Base-by-base conservation (phyloP, 2,888 invertebrate species). In the Ophraella communa region DNA sequence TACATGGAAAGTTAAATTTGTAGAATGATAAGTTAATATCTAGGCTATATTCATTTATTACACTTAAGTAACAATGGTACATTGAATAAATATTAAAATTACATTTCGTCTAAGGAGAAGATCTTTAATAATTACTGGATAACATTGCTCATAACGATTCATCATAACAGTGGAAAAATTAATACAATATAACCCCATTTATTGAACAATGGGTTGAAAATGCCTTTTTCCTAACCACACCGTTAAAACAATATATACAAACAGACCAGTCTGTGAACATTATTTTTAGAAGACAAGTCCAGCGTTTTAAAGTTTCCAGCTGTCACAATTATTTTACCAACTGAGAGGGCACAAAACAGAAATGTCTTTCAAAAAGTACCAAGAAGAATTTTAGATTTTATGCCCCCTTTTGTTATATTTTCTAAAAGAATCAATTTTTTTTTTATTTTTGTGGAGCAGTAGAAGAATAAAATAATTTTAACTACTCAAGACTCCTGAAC, bases 61-160 rank as follows among this genome's bases (percentile, higher is more conserved):
- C 69, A 67, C 59, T 65, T 65, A 65, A 68, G 62, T 69, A 67
- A 70, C 70, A 71, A 71, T 68, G 66, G 67, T 72, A 73, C 71
- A 71, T 64, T 70, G 69, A 71, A 73, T 73, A 73, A 72, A 73
- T 73, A 72, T 70, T 72, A 71, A 72, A 70, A 70, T 70, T 73
- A 72, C 72, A 72, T 58, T 68, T 65, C 59, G 64, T 68, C 69
- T 60, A 67, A 66, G 68, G 71, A 69, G 70, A 68, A 66, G 64
- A 60, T 63, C 59, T 65, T 63, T 65, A 60, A 64, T 65, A 62
- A 56, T 61, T 64, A 65, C 59, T 62, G 64, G 49, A 59, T 60
- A 68, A 62, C 62, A 64, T 68, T 61, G 66, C 56, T 68, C 42
- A 58, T 67, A 64, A 66, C 55, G 58, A 66, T 65, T 64, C 33